Evolutionary conservation across 2,113 vertebrate genomes (phyloP).

Genomic region (Acanthisitta chloris): DNA sequence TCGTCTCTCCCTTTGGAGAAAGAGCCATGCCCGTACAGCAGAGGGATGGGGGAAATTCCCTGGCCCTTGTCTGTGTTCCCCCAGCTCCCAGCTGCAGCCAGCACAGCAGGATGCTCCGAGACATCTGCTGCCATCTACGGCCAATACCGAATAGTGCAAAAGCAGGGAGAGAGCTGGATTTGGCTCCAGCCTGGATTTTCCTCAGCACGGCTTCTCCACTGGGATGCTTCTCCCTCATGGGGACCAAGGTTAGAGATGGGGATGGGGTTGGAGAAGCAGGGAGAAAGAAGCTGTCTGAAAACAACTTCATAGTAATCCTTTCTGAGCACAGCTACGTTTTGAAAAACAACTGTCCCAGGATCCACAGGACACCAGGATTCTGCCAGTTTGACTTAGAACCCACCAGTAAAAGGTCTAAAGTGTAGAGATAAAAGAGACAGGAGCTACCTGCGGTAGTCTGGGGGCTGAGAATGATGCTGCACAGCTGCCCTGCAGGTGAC

Average conservation of each 20-base stretch:
- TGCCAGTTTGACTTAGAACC: background rate
- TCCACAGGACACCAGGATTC: background rate
- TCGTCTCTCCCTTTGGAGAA: background rate
- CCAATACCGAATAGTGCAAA: constrained; percentile 38
- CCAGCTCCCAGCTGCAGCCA: background rate
- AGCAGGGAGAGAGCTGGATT: background rate
- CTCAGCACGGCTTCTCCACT: background rate
- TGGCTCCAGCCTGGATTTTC: background rate
- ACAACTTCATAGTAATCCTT: background rate
- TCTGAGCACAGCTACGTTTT: background rate
- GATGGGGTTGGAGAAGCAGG: no score
- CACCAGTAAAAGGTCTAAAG: rapidly evolving
- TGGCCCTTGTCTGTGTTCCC: background rate
- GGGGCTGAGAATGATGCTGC: background rate
- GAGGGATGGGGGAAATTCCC: background rate
- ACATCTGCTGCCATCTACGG: constrained; percentile 62
- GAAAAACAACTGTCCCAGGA: background rate
- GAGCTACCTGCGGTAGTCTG: background rate
- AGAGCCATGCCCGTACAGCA: rapidly evolving
- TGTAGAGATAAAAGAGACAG: background rate
- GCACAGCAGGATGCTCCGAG: background rate
- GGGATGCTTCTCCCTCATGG: background rate
- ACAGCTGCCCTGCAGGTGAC: rapidly evolving
- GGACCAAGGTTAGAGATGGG: background rate
- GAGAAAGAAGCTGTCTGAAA: background rate